These are phyloP conservation scores for Melospiza melodia DNA, from an alignment of 2,113 vertebrate species.

Conservation along the genomic window DNA sequence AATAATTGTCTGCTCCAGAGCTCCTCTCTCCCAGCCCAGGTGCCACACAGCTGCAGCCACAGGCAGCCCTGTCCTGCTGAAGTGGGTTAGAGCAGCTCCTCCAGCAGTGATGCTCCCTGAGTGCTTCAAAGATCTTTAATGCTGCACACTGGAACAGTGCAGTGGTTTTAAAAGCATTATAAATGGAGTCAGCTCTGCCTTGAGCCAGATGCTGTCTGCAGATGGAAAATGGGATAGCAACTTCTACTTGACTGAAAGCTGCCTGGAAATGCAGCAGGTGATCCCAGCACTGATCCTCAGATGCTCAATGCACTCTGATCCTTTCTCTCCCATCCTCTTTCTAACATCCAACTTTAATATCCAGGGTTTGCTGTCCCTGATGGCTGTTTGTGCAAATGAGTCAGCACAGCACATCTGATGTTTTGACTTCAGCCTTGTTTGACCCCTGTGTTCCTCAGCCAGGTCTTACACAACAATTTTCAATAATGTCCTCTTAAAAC, in stretches of 20 bases:
- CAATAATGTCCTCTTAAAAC: not conserved
- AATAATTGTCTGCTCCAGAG: not conserved
- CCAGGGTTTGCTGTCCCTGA: not conserved
- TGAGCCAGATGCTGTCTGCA: not conserved
- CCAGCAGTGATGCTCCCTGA: not conserved
- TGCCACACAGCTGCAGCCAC: constrained; percentile 27
- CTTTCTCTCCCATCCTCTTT: not conserved
- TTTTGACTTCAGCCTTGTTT: not conserved
- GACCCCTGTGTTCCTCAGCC: not conserved
- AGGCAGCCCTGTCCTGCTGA: not conserved
- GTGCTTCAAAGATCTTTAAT: not conserved
- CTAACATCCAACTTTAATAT: not conserved
- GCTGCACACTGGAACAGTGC: not conserved
- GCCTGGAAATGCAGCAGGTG: not conserved
- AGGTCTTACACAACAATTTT: not conserved
- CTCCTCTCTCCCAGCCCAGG: constrained; percentile 5
- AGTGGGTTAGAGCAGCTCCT: not conserved
- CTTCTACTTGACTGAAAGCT: not conserved
- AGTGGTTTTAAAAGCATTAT: not conserved
- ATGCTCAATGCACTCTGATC: not conserved
- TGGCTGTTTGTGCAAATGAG: not conserved
- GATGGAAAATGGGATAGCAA: not conserved
- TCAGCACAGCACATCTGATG: not conserved
- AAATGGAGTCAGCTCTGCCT: not conserved
- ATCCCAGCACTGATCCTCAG: not conserved